Evolutionary conservation across 2,888 invertebrate species (phyloP), one percentile per base, ranked within the genome.

Genomic region (Dynastes hyllus): DNA sequence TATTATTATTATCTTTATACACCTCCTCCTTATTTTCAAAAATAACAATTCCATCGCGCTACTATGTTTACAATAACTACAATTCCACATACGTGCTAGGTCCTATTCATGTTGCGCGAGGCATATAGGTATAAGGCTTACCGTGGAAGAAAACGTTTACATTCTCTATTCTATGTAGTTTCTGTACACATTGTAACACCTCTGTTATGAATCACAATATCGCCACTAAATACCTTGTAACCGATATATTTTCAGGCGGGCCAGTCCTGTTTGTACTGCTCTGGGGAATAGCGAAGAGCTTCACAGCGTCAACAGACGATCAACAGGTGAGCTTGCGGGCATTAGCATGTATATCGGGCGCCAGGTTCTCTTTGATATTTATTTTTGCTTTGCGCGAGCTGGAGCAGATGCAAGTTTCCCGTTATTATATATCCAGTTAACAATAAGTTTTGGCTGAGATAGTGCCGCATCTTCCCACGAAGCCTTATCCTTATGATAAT

Each of bases 251-350:
- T 88, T 27, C 85, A 92, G 92, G 92, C 79, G 84, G 90, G 27
- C 92, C 92, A 2, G 84, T 91, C 1, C 75, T 91, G 29, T 90
- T 92, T 67, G 90, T 92, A 32, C 83, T 89, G 8, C 84, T 89
- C 45, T 92, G 92, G 92, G 90, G 89, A 13, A 86, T 91, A 73
- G 91, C 90, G n/a, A 92, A 91, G 86, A 84, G 84, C 77, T 84
- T 84, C 75, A 83, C 83, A 4, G 73, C 84, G 2, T 81, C 84
- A 3, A 73, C 82, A 6, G 84, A 85, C 63, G 85, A 86, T 79
- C 82, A 81, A 79, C 82, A 85, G 81, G 85, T 85, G 81, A 82
- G 81, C 45, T 29, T 37, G 51, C 16, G n/a, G 37, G 6, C n/a
- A 37, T 58, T 45, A 29, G 40, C 61, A 63, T 45, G 45, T 37